phyloP scores from a whole-genome alignment of 2,113 vertebrate species.

The Mastomys natalensis region DNA sequence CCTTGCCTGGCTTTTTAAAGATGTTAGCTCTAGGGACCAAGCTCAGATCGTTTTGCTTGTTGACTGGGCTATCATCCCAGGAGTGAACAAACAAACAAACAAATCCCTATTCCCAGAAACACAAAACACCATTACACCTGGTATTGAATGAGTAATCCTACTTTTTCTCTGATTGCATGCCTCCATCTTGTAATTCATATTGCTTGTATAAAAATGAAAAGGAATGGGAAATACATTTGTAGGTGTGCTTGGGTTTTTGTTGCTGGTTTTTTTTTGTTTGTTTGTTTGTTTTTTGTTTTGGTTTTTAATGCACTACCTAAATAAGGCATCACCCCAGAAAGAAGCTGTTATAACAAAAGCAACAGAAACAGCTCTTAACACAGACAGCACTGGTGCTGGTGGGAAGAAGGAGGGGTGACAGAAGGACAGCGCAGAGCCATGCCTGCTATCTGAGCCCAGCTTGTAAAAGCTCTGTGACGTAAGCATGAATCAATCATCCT shows the following conservation, averaged over 20 bases:
- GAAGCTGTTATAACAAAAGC: neutral
- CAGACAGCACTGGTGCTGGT: neutral
- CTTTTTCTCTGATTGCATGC: neutral
- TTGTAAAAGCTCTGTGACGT: constrained; percentile 18
- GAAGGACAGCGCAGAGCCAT: neutral
- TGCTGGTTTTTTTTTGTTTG: neutral
- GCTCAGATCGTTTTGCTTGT: neutral
- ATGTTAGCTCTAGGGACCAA: neutral
- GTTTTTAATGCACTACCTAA: neutral
- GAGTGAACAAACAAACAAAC: neutral
- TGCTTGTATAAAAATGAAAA: constrained; percentile 34
- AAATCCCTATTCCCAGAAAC: neutral
- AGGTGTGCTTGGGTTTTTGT: neutral
- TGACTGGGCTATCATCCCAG: neutral
- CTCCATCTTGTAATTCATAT: neutral
- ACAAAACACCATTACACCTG: neutral
- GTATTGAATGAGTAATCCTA: neutral
- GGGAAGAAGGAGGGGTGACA: neutral
- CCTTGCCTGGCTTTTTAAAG: neutral
- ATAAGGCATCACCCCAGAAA: constrained; percentile 13
- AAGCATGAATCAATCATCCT: neutral
- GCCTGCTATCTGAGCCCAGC: neutral
- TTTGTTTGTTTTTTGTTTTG: too few species aligned
- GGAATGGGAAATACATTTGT: neutral
- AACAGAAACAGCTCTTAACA: constrained; percentile 20